Base-by-base conservation (phyloP, 2,113 vertebrate genomes). In the Megaleporinus macrocephalus region DNA sequence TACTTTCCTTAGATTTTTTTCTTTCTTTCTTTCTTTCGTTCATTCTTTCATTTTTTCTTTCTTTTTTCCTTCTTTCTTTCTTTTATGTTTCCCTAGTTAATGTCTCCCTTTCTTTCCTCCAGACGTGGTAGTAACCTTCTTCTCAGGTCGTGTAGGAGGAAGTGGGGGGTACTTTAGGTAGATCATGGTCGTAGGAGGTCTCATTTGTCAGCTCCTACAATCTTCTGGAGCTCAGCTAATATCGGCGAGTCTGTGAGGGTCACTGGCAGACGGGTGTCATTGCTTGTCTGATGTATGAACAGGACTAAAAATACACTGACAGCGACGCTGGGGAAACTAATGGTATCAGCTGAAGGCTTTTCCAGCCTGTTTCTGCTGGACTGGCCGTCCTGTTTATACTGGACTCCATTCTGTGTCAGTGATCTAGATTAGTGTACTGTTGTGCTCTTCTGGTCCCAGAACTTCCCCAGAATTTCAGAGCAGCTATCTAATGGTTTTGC, bases 261-360 rank as follows among this genome's bases (percentile, higher is more conserved):
- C 92, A 93, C 89, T 91, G 91, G 92, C 90, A 92, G 90, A 89
- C 85, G 90, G 47, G 86, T 93, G 93, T 91, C 91, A 92, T 91
- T 94, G 92, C 91, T 90, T 91, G 89, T 90, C 91, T 93, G 93
- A 94, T 92, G 92, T 90, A 94, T 93, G 92, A 93, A 89, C 88
- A 86, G 65, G 63, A 86, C 91, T 94, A 93, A 90, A 93, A 93
- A 94, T 93, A 93, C 89, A 63, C 88, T 92, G 91, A 93, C 93
- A 93, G 68, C 92, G 91, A 92, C 90, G 91, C 91, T 89, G 88
- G 90, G 87, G 90, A 90, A 88, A 92, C 89, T 92, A 94, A 94
- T 93, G 91, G 91, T 93, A 91, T 89, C 88, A 88, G 88, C 88
- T 90, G 86, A 93, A 92, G 92, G 91, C 91, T 93, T 92, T 86